phyloP scores from a whole-genome alignment of 2,888 invertebrate genomes.

The Iselma pallidipennis region DNA sequence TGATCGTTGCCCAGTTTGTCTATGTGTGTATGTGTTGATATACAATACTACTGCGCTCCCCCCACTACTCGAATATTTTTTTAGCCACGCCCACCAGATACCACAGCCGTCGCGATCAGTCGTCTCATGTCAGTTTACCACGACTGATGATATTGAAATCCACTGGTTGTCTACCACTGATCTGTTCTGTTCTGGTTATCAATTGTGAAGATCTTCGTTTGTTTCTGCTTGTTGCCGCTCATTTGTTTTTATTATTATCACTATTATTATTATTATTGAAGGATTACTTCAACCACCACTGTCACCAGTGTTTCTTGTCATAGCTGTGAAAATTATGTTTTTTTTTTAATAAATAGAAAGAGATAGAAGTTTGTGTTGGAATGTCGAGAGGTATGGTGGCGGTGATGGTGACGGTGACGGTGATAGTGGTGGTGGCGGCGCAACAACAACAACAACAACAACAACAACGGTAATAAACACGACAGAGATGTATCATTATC shows the following conservation, averaged over 20 bases:
- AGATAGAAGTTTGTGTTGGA: background rate
- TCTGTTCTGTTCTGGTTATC: background rate
- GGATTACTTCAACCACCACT: background rate
- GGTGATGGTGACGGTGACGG: background rate
- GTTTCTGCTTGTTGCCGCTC: background rate
- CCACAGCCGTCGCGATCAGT: conserved; percentile 2
- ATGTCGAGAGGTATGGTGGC: background rate
- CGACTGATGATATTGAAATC: conserved; percentile 2
- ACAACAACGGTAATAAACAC: background rate
- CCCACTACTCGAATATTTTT: background rate
- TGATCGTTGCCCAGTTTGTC: background rate
- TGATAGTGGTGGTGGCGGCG: background rate
- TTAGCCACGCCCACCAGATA: background rate
- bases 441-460: too few relatives aligned
- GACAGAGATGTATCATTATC: background rate
- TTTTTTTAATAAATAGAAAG: too few relatives aligned
- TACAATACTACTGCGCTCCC: background rate
- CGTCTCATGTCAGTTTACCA: background rate
- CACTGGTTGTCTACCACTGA: background rate
- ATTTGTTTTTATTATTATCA: too few relatives aligned
- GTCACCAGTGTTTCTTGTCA: background rate
- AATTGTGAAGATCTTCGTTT: background rate
- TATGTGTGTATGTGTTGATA: background rate
- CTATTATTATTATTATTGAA: too few relatives aligned
- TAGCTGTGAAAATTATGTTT: too few relatives aligned